Base-by-base conservation (phyloP, 2,888 invertebrate genomes). In the Euplexia lucipara region DNA sequence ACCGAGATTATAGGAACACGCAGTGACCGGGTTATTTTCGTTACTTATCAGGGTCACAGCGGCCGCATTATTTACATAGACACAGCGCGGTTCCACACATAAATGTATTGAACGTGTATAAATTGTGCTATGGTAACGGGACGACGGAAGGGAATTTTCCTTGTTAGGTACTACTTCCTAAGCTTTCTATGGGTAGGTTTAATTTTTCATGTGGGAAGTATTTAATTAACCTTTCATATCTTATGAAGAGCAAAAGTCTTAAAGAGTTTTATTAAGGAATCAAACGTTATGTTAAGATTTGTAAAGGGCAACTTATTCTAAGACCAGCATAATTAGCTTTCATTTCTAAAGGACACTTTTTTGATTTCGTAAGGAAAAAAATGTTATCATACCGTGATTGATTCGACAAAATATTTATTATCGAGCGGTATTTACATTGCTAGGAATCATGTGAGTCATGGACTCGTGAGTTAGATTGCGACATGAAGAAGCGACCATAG, bases 21-120 rank as follows among this genome's bases (percentile, higher is more conserved):
- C 82, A 75, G 82, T 86, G 86, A 86, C 85, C 87, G 90, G 85
- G 92, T 91, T 94, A 94, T 94, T 94, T 94, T 90, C 79, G 94
- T 91, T 88, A 86, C 85, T 87, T 90, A 93, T 92, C 93, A 93
- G 91, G 93, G 93, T 92, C 92, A 83, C 61, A 57, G 74, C 82
- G 82, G 70, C 75, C 82, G 82, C 73, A 82, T 80, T 86, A 87
- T 87, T 84, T 85, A 84, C 87, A 85, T 86, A 85, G 84, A 84
- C 83, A 86, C 44, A 79, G 45, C 81, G 70, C 75, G 81, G 84
- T 74, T 78, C 56, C 66, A 73, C 73, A 64, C 72, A 78, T 53
- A 63, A 73, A 78, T 74, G 72, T 81, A 70, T 75, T 66, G 70
- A 73, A 62, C 67, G 66, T 51, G 67, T 74, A 61, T 56, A 69